Evolutionary conservation across 2,797 vertebrate genomes (phyloP), one percentile per base, ranked within the genome.

Genomic region (Pempheris klunzingeri): DNA sequence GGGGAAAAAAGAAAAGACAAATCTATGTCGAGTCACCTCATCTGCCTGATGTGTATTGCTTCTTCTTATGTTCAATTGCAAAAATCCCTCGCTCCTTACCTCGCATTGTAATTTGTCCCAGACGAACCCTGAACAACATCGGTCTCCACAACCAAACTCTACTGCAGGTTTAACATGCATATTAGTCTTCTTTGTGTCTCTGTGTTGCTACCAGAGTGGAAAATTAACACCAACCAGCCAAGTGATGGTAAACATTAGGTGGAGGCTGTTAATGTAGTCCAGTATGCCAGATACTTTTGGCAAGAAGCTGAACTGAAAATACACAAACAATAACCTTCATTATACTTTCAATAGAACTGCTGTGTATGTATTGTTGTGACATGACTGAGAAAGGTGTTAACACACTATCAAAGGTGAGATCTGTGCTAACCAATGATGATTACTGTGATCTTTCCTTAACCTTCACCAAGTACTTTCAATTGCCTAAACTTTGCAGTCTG

Each of bases 1-100:
- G n/a, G n/a, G 22, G 34, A 7, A 30, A 59, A 18, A 10, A 26
- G 9, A 57, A 47, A 81, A 70, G 74, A 74, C 49, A 80, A 81
- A 70, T 63, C 77, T 80, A 26, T 50, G 70, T 83, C 77, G 62
- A 85, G 83, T 77, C 50, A 44, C 43, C 60, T 81, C 77, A 78
- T 81, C 65, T 15, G 26, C 71, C 72, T 30, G 28, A 54, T 22
- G 30, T 78, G 85, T 82, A 52, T 39, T 24, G 67, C 69, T 64
- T 83, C 67, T 18, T 67, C 74, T 74, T 67, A 11, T 28, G 41
- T 58, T 84, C 17, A 50, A 68, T 71, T 74, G 3, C 41, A 17
- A 74, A n/a, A 72, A 55, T 43, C 50, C 34, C 24, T 59, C 38
- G 10, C n/a, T 69, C 41, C 39, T 47, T n/a, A 44, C 41, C 39